Evolutionary conservation across 2,113 vertebrate species (phyloP).

Genomic region (Pavo muticus): DNA sequence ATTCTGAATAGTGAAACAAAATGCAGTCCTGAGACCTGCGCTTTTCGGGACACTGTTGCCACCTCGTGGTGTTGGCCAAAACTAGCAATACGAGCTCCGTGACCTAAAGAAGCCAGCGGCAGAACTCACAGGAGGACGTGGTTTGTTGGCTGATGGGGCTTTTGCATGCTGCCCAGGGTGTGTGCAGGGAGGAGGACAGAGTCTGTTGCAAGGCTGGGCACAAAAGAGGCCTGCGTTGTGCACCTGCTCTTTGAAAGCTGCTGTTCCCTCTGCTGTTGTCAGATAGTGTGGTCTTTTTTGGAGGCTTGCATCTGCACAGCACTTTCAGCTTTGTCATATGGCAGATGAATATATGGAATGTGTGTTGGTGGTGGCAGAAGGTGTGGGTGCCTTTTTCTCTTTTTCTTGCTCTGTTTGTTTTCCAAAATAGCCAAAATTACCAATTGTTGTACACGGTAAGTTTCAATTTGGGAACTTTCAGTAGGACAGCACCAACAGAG

Average conservation of each 20-base stretch:
- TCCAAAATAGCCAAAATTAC: not conserved
- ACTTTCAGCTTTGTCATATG: fast-evolving
- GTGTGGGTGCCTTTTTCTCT: not conserved
- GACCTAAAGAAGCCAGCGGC: fast-evolving
- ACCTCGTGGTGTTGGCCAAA: conserved; percentile 1
- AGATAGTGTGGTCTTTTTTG: not conserved
- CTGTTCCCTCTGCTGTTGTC: too few species aligned
- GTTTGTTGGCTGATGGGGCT: too few species aligned
- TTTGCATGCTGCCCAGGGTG: too few species aligned
- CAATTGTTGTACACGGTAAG: not conserved
- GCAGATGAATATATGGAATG: not conserved
- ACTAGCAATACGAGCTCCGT: not conserved
- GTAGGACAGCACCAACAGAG: not conserved
- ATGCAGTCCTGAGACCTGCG: fast-evolving
- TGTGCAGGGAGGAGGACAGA: not conserved
- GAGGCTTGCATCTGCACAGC: not conserved
- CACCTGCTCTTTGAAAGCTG: not conserved
- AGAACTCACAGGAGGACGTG: fast-evolving
- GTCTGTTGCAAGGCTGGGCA: not conserved
- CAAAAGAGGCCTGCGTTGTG: not conserved
- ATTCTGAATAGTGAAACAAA: not conserved
- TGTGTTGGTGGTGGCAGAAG: too few species aligned
- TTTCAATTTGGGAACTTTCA: not conserved
- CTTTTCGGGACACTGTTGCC: not conserved
- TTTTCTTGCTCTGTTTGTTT: not conserved